Evolutionary conservation across 2,113 vertebrate species (phyloP), one percentile per base, ranked within the genome.

Genomic region (Perccottus glenii): DNA sequence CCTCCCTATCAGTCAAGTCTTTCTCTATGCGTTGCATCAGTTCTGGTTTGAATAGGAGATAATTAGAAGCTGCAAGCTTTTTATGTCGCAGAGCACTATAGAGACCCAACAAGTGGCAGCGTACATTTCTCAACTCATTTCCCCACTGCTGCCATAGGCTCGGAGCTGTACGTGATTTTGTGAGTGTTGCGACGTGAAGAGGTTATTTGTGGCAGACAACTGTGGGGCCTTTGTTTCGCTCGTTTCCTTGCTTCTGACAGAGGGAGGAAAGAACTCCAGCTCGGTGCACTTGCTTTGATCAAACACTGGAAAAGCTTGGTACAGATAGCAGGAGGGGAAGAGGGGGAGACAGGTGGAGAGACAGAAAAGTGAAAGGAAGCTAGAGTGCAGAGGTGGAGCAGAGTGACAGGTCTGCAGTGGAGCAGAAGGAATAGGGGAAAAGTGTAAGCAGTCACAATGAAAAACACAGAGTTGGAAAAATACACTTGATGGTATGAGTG

Each of bases 131-230:
- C 61, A 51, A 49, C 70, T 78, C 80, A 56, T 60, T 80, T 61
- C 69, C 44, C 50, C 80, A 45, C 67, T 52, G 9, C 48, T 66
- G 80, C 82, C 78, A 79, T 75, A 44, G 73, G 79, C 75, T 85
- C 53, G 60, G 51, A 19, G 70, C 33, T 52, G 63, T 64, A 12
- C 42, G 55, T 64, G 75, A 81, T 62, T 71, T 62, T 60, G 59
- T 40, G 64, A 52, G 72, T 60, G 78, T 81, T 69, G 61, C 48
- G 67, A 71, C 73, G 71, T 80, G 73, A 82, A 76, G 81, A 84
- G 84, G 85, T 90, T 91, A 90, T 91, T 90, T 90, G 86, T 84
- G 85, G 87, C 78, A 85, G 85, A 87, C 77, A 75, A 86, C 89
- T 86, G 83, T 85, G 85, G 70, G 55, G 70, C 73, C 70, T 90